Percentiles rank a stretch among this genome's conserved stretches.
Evolutionary conservation across 2,113 vertebrate species (phyloP).

Genomic region (Phrynocephalus versicolor): DNA sequence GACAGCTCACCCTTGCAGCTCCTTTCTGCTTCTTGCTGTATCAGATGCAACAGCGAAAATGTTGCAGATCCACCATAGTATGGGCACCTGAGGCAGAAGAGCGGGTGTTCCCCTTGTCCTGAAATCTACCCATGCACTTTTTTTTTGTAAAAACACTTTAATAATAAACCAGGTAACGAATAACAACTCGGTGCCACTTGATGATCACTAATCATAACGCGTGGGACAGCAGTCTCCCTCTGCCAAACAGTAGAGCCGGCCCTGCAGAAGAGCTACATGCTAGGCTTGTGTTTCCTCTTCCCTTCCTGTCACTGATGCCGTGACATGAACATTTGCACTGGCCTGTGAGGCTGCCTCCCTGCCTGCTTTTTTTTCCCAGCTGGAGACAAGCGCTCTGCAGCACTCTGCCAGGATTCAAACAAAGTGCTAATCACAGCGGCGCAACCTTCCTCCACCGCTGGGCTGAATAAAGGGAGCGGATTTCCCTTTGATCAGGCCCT

Average conservation of each 20-base stretch:
- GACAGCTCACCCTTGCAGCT: background rate
- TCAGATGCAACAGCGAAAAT: background rate
- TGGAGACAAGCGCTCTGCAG: background rate
- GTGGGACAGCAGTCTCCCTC: too few species aligned
- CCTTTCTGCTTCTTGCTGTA: background rate
- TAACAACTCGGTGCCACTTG: too few species aligned
- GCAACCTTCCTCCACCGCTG: background rate
- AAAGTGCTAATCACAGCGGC: conserved; percentile 7
- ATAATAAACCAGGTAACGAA: too few species aligned
- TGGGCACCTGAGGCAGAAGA: too few species aligned
- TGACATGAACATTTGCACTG: background rate
- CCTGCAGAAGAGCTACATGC: background rate
- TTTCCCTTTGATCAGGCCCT: background rate
- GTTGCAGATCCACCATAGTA: background rate
- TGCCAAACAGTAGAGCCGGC: too few species aligned
- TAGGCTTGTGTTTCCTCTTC: background rate
- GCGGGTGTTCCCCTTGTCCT: too few species aligned
- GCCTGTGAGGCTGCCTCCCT: background rate
- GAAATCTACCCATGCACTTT: too few species aligned
- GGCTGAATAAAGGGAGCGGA: conserved; percentile 1
- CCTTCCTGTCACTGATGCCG: background rate
- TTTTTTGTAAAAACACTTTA: too few species aligned
- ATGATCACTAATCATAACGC: too few species aligned
- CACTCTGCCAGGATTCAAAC: background rate
- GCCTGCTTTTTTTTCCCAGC: background rate